A percentile compares a stretch with the other conserved stretches of the same genome.
phyloP scores from a whole-genome alignment of 30 jellyfish, hydroid and myxozoan genomes.

The Thelohanellus kitauei region DNA sequence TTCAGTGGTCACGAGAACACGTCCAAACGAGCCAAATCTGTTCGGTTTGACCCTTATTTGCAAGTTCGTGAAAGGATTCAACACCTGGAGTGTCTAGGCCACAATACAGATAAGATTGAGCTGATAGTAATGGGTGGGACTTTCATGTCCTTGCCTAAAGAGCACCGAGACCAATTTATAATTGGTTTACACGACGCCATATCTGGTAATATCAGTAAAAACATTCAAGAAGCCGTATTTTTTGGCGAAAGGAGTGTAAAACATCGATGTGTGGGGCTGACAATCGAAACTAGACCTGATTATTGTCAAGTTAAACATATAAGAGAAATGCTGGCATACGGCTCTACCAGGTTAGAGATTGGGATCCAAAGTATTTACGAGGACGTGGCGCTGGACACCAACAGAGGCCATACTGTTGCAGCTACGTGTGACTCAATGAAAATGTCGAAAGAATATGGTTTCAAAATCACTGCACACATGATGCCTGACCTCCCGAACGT shows the following conservation, averaged over 20 bases:
- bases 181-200: slow-evolving; percentile 72
- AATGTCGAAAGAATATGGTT: slow-evolving; percentile 77
- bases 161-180: slow-evolving; percentile 45
- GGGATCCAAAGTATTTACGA: slow-evolving; percentile 92
- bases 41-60: too few relatives aligned
- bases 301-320: slow-evolving; percentile 43
- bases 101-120: slow-evolving; percentile 28
- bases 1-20: slow-evolving; percentile 87
- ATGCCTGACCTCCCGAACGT: slow-evolving; percentile 97
- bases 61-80: too few relatives aligned
- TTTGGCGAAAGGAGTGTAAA: too few relatives aligned
- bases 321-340: slow-evolving; percentile 43
- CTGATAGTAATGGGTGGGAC: slow-evolving; percentile 96
- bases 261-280: slow-evolving; percentile 79
- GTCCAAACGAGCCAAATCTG: too few relatives aligned
- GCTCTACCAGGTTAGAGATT: slow-evolving; percentile 75
- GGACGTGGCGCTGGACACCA: too few relatives aligned
- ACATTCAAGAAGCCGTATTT: slow-evolving; percentile 86
- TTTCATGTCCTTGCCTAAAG: slow-evolving; percentile 68
- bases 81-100: too few relatives aligned
- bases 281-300: slow-evolving; percentile 89
- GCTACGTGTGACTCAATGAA: slow-evolving; percentile 90
- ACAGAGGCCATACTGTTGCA: slow-evolving; percentile 77
- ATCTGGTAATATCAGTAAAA: slow-evolving; percentile 76
- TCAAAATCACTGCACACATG: slow-evolving; percentile 80